phyloP scores from a whole-genome alignment of 2,888 invertebrate species.

The Sabellastarte sp. region DNA sequence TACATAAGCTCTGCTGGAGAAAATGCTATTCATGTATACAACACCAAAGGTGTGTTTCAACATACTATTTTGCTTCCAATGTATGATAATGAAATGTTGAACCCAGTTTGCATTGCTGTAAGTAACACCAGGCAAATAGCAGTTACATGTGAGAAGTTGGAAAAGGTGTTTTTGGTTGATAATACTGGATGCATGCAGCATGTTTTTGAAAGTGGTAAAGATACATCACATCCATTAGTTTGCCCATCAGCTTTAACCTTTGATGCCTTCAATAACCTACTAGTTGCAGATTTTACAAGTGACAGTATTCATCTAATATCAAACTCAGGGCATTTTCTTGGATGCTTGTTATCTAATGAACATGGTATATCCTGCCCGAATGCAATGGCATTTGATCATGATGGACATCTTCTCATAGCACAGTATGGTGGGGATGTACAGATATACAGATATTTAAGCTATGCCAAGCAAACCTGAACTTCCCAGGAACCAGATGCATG shows the following conservation, averaged over 20 bases:
- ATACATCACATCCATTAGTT: conserved; percentile 9
- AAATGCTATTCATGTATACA: conserved; percentile 8
- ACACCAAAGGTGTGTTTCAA: conserved; percentile 10
- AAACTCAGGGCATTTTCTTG: conserved; percentile 16
- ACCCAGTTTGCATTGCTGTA: not conserved
- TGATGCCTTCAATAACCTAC: conserved; percentile 24
- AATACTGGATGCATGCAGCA: not conserved
- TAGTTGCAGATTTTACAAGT: conserved; percentile 25
- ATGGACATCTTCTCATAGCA: conserved; percentile 20
- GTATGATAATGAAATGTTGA: not conserved
- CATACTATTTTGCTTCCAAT: too few relatives aligned
- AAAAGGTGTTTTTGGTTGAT: conserved; percentile 8
- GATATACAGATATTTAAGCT: conserved; percentile 20
- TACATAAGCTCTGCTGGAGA: conserved; percentile 14
- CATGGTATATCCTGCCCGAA: conserved; percentile 22
- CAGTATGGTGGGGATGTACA: conserved; percentile 25
- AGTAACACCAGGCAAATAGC: not conserved
- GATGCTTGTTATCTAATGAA: conserved; percentile 16
- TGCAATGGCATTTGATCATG: conserved; percentile 16
- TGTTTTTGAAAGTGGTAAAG: conserved; percentile 5
- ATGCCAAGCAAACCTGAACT: conserved; percentile 11
- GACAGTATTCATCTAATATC: conserved; percentile 22
- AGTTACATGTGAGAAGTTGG: conserved; percentile 7
- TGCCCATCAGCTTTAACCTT: conserved; percentile 23
- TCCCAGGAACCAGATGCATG: too few relatives aligned